Conservation (phyloP, 30 jellyfish, hydroid and myxozoan genomes). For the Aurelia aurita complex sp. Pacific region DNA sequence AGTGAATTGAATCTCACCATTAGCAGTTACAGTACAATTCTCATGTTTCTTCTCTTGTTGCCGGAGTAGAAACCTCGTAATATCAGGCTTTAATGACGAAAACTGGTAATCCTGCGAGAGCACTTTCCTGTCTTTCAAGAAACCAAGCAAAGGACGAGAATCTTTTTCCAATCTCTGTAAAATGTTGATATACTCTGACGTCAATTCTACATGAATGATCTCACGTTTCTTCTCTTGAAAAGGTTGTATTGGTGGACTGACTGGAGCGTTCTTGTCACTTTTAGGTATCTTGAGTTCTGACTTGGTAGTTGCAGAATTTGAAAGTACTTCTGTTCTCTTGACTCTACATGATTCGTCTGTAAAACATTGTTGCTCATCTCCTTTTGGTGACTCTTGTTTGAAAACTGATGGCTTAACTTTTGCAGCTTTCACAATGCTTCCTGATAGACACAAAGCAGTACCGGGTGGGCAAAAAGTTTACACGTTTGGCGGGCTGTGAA, state of each 20-base stretch:
- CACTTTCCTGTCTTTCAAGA: conserved; percentile 48
- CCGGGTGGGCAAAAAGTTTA: too few relatives aligned
- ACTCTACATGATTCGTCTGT: neutral
- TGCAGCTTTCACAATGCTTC: conserved; percentile 55
- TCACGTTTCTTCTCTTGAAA: neutral
- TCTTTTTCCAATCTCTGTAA: conserved; percentile 53
- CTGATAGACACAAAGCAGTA: neutral
- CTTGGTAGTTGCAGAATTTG: neutral
- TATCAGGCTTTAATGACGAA: conserved; percentile 60
- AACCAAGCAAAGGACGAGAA: conserved; percentile 68
- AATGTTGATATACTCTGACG: conserved; percentile 28
- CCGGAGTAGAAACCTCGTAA: conserved; percentile 70
- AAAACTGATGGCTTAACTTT: conserved; percentile 62
- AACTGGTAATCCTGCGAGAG: conserved; percentile 40
- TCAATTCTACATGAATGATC: conserved; percentile 30
- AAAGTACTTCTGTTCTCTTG: neutral
- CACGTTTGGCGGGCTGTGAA: too few relatives aligned
- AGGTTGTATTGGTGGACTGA: neutral
- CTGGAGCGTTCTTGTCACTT: neutral
- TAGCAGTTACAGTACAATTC: conserved; percentile 8
- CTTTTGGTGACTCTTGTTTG: conserved; percentile 9
- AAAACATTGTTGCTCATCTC: neutral
- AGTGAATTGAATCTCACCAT: conserved; percentile 5
- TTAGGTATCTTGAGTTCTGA: neutral
- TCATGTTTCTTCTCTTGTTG: conserved; percentile 62